Evolutionary conservation across 2,888 invertebrate species (phyloP), one percentile per base, ranked within the genome.

Genomic region (Morpho helenor): DNA sequence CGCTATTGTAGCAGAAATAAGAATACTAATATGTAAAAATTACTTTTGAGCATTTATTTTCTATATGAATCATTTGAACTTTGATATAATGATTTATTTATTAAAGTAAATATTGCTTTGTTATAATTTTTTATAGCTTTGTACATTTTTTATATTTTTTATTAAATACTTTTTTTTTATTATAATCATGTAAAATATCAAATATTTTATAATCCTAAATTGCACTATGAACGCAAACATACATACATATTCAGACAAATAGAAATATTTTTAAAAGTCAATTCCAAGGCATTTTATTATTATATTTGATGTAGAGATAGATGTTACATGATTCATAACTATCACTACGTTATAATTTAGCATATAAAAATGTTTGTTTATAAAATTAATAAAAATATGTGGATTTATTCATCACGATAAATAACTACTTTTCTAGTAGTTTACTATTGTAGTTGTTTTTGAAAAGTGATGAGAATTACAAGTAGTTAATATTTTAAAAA

Each of bases 221-320:
- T 31, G 23, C 2, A 4, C 4, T 23, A 23, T 23, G 31, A 5
- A 31, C 31, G 31, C 31, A 43, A 43, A 43, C 4, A 43, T 9
- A 43, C 5, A 43, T 9, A 7, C 3, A 40, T 46, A 46, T 52
- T 47, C 9, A 4, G 48, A 48, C 23, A 45, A 43, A 42, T 39
- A 23, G 46, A 54, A 23, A 49, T 43, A 31, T 52, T 51, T 42
- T 23, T 23, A 31, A 31, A 56, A 46, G 59, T 59, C 59, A 59
- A 59, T 59, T 59, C 44, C 51, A 39, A 50, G 39, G 46, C 10
- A 45, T 49, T 53, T 46, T 42, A 47, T 16, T 48, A 45, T 10
- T 48, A 23, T 23, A 48, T 10, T 46, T 53, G 47, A 53, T 54
- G 45, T 59, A 55, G 47, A 54, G 23, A 48, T 59, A 59, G 45